Evolutionary conservation across 2,113 vertebrate genomes (phyloP), one percentile per base, ranked within the genome.

Genomic region (Sapajus apella): DNA sequence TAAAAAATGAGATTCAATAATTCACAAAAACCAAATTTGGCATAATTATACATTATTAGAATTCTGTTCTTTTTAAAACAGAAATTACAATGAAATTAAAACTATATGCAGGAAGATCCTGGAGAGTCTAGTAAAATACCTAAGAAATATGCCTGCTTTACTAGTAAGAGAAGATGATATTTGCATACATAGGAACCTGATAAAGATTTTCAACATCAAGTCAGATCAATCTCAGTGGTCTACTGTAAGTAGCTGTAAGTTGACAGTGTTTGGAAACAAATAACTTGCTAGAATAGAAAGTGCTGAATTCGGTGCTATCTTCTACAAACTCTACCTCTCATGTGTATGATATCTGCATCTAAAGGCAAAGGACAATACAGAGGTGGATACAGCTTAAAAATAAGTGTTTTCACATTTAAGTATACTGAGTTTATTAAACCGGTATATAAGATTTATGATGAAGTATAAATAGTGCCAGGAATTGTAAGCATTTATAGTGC

Each of bases 301-400:
- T 68, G 20, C 14, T 95, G 32, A 5, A 37, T 84, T 90, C 56
- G 35, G 9, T 72, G 13, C 21, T 76, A 20, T 52, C 25, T 79
- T 84, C 87, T 32, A 96, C 1, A 86, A 76, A 80, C 20, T 93
- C 66, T 35, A 81, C 18, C 35, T 86, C 32, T 52, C 64, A 72
- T 73, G 4, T 40, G 43, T 50, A 58, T 75, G 56, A 70, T n/a
- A 73, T 40, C 83, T 83, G 3, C 10, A 72, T 84, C 7, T 61
- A 80, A 75, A 90, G 77, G 10, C 73, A 85, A 96, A 37, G 6
- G 20, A 72, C 58, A 82, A 90, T 82, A 86, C 14, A 75, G 55
- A 90, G 86, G 12, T 43, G 43, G 45, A 81, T 70, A 45, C 47
- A 89, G 87, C n/a, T 68, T 88, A 72, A 97, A 97, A 86, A 93